Conservation (phyloP, 2,888 invertebrate genomes). For the Orthosia gothica region DNA sequence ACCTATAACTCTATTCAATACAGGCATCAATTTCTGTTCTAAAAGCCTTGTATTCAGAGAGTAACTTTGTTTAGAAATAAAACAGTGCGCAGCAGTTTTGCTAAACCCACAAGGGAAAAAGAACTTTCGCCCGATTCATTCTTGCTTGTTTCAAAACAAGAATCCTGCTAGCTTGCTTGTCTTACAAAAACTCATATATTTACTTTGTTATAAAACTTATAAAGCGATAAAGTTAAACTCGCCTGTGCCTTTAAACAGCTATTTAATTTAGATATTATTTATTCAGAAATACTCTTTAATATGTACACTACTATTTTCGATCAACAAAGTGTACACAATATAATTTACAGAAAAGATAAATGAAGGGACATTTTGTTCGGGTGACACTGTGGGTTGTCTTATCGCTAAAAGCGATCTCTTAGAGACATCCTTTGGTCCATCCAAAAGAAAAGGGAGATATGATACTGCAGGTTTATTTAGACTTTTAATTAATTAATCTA, state of each 20-base stretch:
- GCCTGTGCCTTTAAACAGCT: background rate
- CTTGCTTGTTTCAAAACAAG: slow-evolving; percentile 17
- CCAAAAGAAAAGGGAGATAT: background rate
- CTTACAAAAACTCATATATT: slow-evolving; percentile 15
- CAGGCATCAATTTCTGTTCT: slow-evolving; percentile 4
- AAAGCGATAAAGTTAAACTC: background rate
- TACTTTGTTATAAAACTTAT: background rate
- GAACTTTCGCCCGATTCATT: slow-evolving; percentile 32
- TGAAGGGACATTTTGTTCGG: background rate
- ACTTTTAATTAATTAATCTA: background rate
- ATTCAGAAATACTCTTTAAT: background rate
- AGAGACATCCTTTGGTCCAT: too few species aligned
- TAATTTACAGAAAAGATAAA: background rate
- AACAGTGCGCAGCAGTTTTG: slow-evolving; percentile 46
- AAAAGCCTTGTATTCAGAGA: slow-evolving; percentile 9
- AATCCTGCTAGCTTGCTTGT: slow-evolving; percentile 12
- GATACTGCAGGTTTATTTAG: background rate
- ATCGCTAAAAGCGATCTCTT: too few species aligned
- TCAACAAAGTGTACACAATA: too few species aligned
- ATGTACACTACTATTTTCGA: background rate
- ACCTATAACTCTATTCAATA: background rate
- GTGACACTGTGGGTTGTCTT: background rate
- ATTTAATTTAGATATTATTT: background rate
- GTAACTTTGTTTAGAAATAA: slow-evolving; percentile 48
- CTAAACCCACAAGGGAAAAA: slow-evolving; percentile 38